Conservation (phyloP, 2,113 vertebrate species). For the Chamaea fasciata region DNA sequence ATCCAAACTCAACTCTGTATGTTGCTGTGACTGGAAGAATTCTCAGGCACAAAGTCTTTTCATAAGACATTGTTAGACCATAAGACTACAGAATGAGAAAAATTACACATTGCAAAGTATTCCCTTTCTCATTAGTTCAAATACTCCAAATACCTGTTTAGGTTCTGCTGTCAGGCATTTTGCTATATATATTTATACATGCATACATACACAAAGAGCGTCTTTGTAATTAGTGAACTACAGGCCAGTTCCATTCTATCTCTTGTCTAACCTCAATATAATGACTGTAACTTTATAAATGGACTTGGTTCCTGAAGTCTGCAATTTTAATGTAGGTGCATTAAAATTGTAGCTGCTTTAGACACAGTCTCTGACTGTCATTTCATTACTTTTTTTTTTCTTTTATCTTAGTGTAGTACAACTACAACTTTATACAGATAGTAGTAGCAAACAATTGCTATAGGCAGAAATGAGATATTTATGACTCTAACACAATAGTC, state of each 20-base stretch:
- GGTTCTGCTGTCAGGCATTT: not conserved
- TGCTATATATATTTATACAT: not conserved
- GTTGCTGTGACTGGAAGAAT: not conserved
- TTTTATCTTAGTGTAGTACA: not conserved
- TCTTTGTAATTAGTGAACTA: not conserved
- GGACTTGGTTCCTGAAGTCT: not conserved
- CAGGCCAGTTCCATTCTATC: not conserved
- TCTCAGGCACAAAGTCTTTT: not conserved
- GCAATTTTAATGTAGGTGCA: not conserved
- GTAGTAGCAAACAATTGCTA: not conserved
- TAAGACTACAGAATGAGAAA: not conserved
- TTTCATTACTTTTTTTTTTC: not conserved
- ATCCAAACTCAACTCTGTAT: not conserved
- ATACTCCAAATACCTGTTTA: not conserved
- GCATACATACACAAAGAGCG: not conserved
- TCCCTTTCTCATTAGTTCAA: not conserved
- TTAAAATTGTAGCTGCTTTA: not conserved
- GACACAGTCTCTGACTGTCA: not conserved
- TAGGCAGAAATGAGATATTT: not conserved
- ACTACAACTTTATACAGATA: not conserved
- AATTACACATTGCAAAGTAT: not conserved
- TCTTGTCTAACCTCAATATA: not conserved
- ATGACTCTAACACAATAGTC: not conserved
- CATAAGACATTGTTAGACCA: not conserved
- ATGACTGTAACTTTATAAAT: not conserved